Conservation (phyloP, 2,888 invertebrate genomes). For the Nymphalis urticae region DNA sequence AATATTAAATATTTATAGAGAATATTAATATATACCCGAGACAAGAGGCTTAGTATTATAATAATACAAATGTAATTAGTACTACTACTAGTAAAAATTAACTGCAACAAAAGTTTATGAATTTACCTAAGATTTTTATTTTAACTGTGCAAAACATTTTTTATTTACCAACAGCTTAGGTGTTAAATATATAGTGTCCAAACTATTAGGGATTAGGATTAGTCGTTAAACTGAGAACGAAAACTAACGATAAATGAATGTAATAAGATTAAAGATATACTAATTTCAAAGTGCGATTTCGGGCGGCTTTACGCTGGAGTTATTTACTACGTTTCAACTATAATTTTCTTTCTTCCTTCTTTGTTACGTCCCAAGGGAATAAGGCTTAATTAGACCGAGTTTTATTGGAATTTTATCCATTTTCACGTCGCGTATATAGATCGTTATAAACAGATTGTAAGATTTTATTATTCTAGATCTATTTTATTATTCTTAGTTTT, state of each 20-base stretch:
- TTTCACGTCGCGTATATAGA: neutral
- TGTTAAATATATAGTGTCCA: neutral
- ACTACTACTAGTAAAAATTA: too few relatives aligned
- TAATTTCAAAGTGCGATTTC: neutral
- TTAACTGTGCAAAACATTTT: neutral
- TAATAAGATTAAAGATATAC: neutral
- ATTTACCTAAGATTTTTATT: neutral
- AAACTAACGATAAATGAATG: neutral
- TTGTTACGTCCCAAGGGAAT: neutral
- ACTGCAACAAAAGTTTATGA: too few relatives aligned
- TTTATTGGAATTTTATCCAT: neutral
- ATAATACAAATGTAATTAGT: too few relatives aligned
- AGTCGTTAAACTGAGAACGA: neutral
- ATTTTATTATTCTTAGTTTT: too few relatives aligned
- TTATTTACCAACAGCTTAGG: neutral
- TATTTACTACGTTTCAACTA: neutral
- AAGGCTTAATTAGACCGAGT: neutral
- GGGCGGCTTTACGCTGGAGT: neutral
- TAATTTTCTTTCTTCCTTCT: neutral
- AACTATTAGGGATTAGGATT: constrained; percentile 3
- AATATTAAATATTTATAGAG: too few relatives aligned
- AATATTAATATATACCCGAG: too few relatives aligned
- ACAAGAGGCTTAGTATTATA: too few relatives aligned
- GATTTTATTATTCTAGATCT: too few relatives aligned
- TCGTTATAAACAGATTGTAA: neutral